phyloP scores from a whole-genome alignment of 2,113 vertebrate species.

The Indicator indicator region DNA sequence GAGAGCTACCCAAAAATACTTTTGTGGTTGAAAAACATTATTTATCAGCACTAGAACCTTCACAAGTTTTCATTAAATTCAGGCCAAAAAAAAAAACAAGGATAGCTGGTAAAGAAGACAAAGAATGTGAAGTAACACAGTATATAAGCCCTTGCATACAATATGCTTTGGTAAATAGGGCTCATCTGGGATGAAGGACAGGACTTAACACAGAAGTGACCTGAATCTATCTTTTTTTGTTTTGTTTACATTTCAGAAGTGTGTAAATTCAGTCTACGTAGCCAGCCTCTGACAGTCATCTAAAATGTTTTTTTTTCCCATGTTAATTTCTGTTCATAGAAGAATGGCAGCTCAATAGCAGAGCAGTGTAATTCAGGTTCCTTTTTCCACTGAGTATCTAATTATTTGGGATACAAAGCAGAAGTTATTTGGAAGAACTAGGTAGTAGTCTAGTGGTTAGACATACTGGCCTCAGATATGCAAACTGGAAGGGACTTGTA shows the following conservation, averaged over 20 bases:
- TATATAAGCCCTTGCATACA: background rate
- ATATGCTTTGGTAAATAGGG: background rate
- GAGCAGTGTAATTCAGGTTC: background rate
- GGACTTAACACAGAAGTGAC: background rate
- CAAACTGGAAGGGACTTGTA: background rate
- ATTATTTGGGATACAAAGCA: background rate
- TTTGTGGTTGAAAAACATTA: background rate
- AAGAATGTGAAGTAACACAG: background rate
- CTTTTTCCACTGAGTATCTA: background rate
- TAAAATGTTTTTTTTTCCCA: background rate
- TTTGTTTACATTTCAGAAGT: background rate
- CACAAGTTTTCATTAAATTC: background rate
- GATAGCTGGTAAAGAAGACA: background rate
- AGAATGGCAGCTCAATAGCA: background rate
- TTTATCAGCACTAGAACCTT: background rate
- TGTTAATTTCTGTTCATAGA: background rate
- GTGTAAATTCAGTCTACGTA: background rate
- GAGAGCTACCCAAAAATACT: background rate
- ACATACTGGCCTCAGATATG: background rate
- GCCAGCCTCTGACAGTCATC: background rate
- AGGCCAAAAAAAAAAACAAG: background rate
- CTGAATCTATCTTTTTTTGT: background rate
- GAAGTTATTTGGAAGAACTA: background rate
- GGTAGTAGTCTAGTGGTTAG: background rate
- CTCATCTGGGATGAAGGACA: background rate